Conservation (phyloP, 1,140 invertebrate genomes). For the Nilaparvata lugens region DNA sequence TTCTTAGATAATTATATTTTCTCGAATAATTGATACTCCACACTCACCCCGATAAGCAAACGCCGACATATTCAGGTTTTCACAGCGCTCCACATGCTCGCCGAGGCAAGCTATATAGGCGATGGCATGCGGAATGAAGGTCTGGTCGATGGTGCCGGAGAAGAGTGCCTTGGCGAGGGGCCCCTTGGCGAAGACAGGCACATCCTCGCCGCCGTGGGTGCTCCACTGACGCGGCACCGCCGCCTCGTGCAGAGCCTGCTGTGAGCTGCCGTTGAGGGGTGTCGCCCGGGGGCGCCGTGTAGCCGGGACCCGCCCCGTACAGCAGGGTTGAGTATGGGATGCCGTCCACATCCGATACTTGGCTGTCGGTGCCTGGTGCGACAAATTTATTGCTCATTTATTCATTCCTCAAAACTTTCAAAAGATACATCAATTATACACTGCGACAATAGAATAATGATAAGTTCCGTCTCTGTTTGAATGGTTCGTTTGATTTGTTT, state of each 20-base stretch:
- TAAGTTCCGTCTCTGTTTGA: no score
- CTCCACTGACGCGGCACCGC: constrained; percentile 64
- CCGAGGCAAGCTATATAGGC: constrained; percentile 54
- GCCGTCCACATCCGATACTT: constrained; percentile 53
- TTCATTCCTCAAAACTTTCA: no score
- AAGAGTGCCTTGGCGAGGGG: constrained; percentile 37
- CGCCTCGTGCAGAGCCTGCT: constrained; percentile 35
- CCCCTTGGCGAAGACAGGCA: constrained; percentile 68
- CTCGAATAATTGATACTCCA: not conserved
- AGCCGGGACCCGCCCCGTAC: constrained; percentile 66
- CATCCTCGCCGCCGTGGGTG: constrained; percentile 84
- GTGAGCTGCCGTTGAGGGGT: constrained; percentile 35
- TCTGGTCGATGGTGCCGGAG: constrained; percentile 59
- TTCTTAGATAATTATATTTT: not conserved
- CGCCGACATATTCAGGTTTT: not conserved
- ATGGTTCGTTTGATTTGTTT: no score
- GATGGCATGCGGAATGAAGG: constrained; percentile 66
- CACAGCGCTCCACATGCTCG: not conserved
- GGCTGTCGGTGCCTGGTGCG: constrained; percentile 56
- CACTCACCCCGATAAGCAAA: no score
- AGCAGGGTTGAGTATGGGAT: constrained; percentile 57
- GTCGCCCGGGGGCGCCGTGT: constrained; percentile 35
- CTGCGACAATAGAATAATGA: no score
- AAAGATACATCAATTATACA: no score
- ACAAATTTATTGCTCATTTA: no score